Evolutionary conservation across 1,140 invertebrate genomes (phyloP).

Genomic region (Trinorchestia longiramus): DNA sequence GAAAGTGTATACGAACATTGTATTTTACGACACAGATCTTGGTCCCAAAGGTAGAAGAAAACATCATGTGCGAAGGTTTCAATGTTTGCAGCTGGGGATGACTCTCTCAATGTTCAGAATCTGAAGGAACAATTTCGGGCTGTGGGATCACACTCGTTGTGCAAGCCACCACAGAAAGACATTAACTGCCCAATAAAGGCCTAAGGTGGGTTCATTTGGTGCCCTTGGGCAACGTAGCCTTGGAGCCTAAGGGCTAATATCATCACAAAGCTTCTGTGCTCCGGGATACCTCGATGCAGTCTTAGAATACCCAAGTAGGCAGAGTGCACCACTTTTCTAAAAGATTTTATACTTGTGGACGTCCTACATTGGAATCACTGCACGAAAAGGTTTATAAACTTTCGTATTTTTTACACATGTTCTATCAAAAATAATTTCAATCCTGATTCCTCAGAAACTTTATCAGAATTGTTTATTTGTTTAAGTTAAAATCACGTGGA

Average conservation of each 20-base stretch:
- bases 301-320: not conserved
- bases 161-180: not conserved
- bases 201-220: constrained; percentile 48
- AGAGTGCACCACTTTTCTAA: not conserved
- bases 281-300: not conserved
- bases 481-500: not conserved
- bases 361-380: not conserved
- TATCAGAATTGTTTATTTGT: not conserved
- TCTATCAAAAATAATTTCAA: not conserved
- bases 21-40: not conserved
- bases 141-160: constrained; percentile 22
- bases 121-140: not conserved
- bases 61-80: not conserved
- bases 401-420: not conserved
- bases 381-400: not conserved
- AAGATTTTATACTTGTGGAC: not conserved
- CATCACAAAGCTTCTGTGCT: constrained; percentile 32
- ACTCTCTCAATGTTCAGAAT: not conserved
- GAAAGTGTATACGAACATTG: no score
- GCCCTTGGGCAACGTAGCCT: not conserved
- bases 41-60: not conserved
- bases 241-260: constrained; percentile 34
- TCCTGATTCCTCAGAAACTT: not conserved
- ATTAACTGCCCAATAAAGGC: constrained; percentile 46
- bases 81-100: not conserved